Evolutionary conservation across 2,888 invertebrate species (phyloP).

Genomic region (Drosophila mayaguana): DNA sequence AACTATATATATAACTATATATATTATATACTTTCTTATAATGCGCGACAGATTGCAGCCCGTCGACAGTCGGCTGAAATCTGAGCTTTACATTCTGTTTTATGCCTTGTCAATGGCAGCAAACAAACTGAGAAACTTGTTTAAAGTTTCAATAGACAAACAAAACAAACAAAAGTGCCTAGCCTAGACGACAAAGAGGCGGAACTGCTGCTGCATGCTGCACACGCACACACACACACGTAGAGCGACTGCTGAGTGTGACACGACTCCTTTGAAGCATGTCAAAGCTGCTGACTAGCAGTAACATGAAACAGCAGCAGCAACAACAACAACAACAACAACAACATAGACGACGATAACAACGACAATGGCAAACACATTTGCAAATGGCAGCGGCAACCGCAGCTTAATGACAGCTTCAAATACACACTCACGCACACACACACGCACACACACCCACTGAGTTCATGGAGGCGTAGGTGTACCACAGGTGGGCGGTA

Average conservation of each 20-base stretch:
- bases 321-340: constrained; percentile 27
- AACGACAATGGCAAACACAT: constrained; percentile 73
- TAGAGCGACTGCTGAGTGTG: constrained; percentile 40
- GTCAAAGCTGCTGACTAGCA: constrained; percentile 71
- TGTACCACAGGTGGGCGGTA: constrained; percentile 28
- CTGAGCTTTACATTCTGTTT: constrained; percentile 35
- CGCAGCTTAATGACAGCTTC: constrained; percentile 77
- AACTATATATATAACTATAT: background rate
- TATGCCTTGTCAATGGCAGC: constrained; percentile 33
- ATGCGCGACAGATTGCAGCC: constrained; percentile 42
- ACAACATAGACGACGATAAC: constrained; percentile 28
- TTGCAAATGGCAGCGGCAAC: constrained; percentile 78
- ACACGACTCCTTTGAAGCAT: constrained; percentile 72
- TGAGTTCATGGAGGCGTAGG: background rate
- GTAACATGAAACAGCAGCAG: constrained; percentile 35
- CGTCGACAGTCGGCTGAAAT: constrained; percentile 16
- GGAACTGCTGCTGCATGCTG: constrained; percentile 23
- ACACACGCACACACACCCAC: constrained; percentile 1
- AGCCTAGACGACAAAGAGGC: constrained; percentile 40
- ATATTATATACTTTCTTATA: constrained; percentile 23
- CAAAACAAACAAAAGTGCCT: constrained; percentile 74
- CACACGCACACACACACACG: background rate
- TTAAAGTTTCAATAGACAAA: constrained; percentile 77
- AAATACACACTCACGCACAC: constrained; percentile 30
- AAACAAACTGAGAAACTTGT: constrained; percentile 62